phyloP scores from a whole-genome alignment of 2,888 invertebrate genomes.

The Pherbina coryleti region DNA sequence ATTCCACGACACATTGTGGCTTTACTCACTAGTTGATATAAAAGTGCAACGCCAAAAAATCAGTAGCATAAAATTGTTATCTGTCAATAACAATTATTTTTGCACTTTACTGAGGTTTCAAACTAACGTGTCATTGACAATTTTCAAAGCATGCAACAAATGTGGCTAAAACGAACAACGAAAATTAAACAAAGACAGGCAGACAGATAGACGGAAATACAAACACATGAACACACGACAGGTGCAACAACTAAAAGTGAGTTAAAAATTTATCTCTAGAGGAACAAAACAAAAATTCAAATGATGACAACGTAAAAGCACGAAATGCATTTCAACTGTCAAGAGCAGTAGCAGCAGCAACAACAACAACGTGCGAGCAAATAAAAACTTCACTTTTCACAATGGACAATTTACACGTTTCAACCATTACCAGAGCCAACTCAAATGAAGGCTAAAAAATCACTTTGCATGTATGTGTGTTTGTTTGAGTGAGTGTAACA shows the following conservation, averaged over 20 bases:
- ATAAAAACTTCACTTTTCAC: conserved; percentile 8
- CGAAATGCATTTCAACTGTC: conserved; percentile 28
- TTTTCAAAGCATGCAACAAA: not conserved
- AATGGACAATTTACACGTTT: conserved; percentile 42
- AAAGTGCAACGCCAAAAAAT: conserved; percentile 26
- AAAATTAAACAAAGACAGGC: not conserved
- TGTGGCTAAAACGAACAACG: not conserved
- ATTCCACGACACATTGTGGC: not conserved
- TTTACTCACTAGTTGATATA: conserved; percentile 17
- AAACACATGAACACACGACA: not conserved
- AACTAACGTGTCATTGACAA: not conserved
- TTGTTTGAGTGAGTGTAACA: not conserved
- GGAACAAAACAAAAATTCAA: not conserved
- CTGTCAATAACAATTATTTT: conserved; percentile 36
- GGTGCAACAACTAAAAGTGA: not conserved
- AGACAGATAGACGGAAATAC: not conserved
- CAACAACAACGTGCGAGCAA: not conserved
- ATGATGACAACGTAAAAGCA: conserved; percentile 21
- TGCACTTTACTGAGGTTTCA: conserved; percentile 32
- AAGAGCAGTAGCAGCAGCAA: not conserved
- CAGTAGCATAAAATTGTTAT: conserved; percentile 34
- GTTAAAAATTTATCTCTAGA: not conserved
- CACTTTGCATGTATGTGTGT: not conserved
- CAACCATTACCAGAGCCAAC: conserved; percentile 28
- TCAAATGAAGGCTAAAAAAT: conserved; percentile 12